Base-by-base conservation (phyloP, 1,140 invertebrate genomes). In the Drosophila oshimai region DNA sequence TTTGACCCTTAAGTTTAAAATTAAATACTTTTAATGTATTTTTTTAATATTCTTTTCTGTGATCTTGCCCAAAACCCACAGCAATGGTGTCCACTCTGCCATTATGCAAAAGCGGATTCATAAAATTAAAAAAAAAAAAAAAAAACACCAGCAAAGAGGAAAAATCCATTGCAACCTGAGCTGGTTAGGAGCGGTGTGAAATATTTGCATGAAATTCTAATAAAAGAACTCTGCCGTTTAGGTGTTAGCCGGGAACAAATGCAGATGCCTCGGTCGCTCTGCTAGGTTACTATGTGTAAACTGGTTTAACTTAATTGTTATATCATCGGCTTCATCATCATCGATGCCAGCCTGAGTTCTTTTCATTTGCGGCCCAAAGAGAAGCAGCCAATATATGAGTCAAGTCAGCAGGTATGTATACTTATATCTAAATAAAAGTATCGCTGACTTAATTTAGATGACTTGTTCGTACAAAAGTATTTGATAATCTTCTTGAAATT, bases 231-330 rank as follows among this genome's bases (percentile, higher is more conserved):
- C 75, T 79, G 77, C 75, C 80, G 76, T 75, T 80, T 55, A 67
- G 80, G 71, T 75, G 65, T 64, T 68, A 47, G 54, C 31, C 31
- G 24, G 24, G 51, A 55, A 29, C 64, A 64, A 65, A 53, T 79
- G 78, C 78, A 83, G 74, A 70, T 67, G 61, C 46, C 42, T 42
- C 36, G 13, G n/a, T 34, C 37, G 20, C 53, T 33, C 60, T 24
- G 29, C 20, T 31, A 29, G 39, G 39, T 37, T 54, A 29, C 46
- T 45, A 39, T 68, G 44, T 72, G 46, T 62, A 80, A 86, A 86
- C 80, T 61, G 80, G 80, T 86, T 86, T 86, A 72, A 87, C 76
- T 68, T 51, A 81, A 80, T 73, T 80, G 80, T 84, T 86, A 76
- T 87, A 87, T 86, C 80, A 62, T 29, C 60, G 36, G 26, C 61